Conservation (phyloP, 2,888 invertebrate species). For the Pseudolycoriella hygida region DNA sequence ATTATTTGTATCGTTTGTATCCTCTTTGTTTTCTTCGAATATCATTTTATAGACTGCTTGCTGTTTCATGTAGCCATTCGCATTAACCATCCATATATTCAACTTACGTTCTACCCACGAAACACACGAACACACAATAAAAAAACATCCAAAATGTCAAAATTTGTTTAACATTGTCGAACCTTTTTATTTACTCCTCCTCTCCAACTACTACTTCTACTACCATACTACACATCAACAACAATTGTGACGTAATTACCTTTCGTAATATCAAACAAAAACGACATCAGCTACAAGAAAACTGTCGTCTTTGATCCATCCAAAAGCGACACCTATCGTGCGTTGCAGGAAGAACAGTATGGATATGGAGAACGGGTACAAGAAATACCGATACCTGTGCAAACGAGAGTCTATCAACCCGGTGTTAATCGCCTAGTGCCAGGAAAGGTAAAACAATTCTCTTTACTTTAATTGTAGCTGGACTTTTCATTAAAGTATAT, state of each 20-base stretch:
- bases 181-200: constrained; percentile 2
- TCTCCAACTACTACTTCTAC: neutral
- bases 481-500: neutral
- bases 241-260: neutral
- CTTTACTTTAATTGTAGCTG: no score
- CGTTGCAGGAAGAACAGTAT: constrained; percentile 57
- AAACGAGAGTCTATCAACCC: constrained; percentile 51
- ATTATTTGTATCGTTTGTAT: no score
- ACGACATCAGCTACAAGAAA: constrained; percentile 37
- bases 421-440: constrained; percentile 27
- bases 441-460: constrained; percentile 43
- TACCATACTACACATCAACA: neutral
- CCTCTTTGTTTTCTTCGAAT: no score
- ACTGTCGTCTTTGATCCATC: constrained; percentile 69
- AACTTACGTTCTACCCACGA: neutral
- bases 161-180: constrained; percentile 4
- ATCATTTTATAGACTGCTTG: no score
- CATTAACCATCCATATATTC: no score
- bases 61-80: no score
- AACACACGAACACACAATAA: neutral
- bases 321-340: constrained; percentile 75
- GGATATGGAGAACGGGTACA: constrained; percentile 41
- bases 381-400: constrained; percentile 52
- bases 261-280: neutral
- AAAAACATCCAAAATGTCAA: constrained; percentile 3